Percentiles rank a stretch among this genome's conserved stretches.
phyloP scores from a whole-genome alignment of 2,797 vertebrate species.

The Sternarchorhynchus goeldii region DNA sequence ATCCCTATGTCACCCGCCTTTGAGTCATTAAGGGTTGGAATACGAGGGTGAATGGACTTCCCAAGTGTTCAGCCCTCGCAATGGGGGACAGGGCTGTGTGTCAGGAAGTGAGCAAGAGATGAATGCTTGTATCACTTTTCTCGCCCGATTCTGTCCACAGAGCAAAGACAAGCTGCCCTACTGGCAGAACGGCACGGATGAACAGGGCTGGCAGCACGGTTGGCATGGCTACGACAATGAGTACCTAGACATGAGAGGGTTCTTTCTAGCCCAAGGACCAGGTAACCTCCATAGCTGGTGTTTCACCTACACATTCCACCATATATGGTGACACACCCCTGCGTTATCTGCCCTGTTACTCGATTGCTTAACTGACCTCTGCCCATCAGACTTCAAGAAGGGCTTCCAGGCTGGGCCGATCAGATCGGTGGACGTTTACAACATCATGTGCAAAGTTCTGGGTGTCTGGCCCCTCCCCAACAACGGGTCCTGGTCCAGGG shows the following conservation, averaged over 20 bases:
- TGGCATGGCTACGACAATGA: conserved; percentile 98
- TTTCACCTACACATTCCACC: not conserved
- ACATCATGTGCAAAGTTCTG: conserved; percentile 85
- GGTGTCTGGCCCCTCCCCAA: conserved; percentile 85
- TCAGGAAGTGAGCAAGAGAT: not conserved
- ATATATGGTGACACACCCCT: not conserved
- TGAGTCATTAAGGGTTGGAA: conserved; percentile 8
- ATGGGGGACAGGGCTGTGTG: not conserved
- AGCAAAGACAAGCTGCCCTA: conserved; percentile 83
- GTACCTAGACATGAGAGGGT: conserved; percentile 88
- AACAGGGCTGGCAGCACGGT: conserved; percentile 86
- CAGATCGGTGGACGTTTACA: conserved; percentile 88
- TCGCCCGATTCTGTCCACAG: conserved; percentile 65
- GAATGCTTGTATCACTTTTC: not conserved
- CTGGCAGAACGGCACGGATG: conserved; percentile 84
- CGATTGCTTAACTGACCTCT: not conserved
- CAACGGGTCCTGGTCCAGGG: conserved; percentile 94
- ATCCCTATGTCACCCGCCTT: not conserved
- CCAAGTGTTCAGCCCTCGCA: not conserved
- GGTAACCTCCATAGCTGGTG: conserved; percentile 72
- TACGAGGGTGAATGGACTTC: conserved; percentile 18
- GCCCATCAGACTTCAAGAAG: conserved; percentile 84
- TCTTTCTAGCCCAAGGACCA: conserved; percentile 90
- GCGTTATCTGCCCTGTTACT: not conserved
- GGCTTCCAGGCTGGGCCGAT: conserved; percentile 83